These are phyloP conservation scores for Macropis europaea DNA, from an alignment of 2,888 invertebrate genomes.

Conservation along the genomic window DNA sequence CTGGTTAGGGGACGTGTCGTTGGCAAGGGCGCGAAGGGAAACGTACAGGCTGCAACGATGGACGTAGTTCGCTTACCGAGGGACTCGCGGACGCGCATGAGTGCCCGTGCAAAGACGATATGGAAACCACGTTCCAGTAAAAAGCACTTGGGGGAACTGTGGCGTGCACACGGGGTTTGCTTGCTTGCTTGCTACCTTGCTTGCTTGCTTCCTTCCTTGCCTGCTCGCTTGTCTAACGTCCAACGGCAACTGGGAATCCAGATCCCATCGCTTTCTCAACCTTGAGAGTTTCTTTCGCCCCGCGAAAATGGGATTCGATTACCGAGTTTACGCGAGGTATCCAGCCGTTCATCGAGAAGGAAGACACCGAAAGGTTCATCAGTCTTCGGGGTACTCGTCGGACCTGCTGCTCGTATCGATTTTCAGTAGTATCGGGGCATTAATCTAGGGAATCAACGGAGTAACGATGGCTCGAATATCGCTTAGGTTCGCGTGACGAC, in stretches of 20 bases:
- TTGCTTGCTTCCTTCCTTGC: background rate
- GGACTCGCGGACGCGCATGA: constrained; percentile 36
- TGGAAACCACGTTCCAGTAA: constrained; percentile 35
- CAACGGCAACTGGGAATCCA: constrained; percentile 18
- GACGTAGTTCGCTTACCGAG: constrained; percentile 16
- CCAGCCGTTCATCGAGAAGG: background rate
- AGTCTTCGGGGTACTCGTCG: background rate
- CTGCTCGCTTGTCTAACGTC: background rate
- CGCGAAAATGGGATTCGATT: background rate
- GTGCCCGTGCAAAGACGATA: constrained; percentile 39
- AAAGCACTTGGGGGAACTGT: constrained; percentile 24
- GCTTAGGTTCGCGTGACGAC: background rate
- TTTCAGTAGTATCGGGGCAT: background rate
- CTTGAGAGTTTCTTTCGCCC: background rate
- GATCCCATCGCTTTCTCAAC: constrained; percentile 16
- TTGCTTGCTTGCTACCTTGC: background rate
- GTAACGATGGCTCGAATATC: constrained; percentile 1
- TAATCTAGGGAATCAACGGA: background rate
- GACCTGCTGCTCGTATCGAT: constrained; percentile 6
- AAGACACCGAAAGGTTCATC: background rate
- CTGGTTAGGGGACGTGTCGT: constrained; percentile 20
- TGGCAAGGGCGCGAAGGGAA: constrained; percentile 25
- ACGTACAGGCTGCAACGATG: constrained; percentile 22
- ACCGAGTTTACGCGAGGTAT: background rate
- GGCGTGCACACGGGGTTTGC: background rate